These are phyloP conservation scores for Ceraclea dissimilis DNA, from an alignment of 2,888 invertebrate genomes.

Conservation along the genomic window DNA sequence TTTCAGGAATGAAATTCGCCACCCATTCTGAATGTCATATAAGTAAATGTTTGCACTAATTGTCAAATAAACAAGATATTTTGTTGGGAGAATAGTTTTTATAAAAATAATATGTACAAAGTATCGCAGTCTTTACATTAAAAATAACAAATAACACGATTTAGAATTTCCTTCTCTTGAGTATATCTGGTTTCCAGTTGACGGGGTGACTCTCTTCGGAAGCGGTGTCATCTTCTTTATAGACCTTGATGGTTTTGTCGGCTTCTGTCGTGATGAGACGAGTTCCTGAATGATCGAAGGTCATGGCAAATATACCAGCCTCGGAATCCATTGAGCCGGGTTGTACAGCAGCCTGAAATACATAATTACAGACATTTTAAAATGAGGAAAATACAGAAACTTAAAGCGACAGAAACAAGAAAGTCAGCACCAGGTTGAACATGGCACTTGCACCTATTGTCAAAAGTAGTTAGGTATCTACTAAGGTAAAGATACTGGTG, in stretches of 20 bases:
- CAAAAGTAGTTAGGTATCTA: not conserved
- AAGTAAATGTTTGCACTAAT: no score
- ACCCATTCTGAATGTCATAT: no score
- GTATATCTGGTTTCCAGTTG: conserved; percentile 95
- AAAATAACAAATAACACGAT: not conserved
- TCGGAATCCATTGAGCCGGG: conserved; percentile 99
- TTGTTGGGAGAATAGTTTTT: conserved; percentile 3
- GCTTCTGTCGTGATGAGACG: conserved; percentile 95
- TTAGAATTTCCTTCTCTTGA: conserved; percentile 86
- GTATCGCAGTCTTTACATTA: not conserved
- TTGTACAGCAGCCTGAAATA: conserved; percentile 78
- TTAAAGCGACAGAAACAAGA: conserved; percentile 3
- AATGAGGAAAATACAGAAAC: no score
- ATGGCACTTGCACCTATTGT: not conserved
- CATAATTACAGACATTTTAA: no score
- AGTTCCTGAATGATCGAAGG: conserved; percentile 91
- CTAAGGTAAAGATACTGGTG: not conserved
- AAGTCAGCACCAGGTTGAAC: not conserved
- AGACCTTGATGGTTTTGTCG: conserved; percentile 98
- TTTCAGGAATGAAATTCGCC: no score
- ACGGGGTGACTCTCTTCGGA: conserved; percentile 95
- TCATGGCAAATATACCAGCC: conserved; percentile 93
- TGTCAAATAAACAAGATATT: no score
- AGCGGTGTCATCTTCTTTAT: conserved; percentile 94
- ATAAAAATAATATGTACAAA: conserved; percentile 1